Conservation (phyloP, 2,113 vertebrate genomes). For the Notarius quadriscutis region DNA sequence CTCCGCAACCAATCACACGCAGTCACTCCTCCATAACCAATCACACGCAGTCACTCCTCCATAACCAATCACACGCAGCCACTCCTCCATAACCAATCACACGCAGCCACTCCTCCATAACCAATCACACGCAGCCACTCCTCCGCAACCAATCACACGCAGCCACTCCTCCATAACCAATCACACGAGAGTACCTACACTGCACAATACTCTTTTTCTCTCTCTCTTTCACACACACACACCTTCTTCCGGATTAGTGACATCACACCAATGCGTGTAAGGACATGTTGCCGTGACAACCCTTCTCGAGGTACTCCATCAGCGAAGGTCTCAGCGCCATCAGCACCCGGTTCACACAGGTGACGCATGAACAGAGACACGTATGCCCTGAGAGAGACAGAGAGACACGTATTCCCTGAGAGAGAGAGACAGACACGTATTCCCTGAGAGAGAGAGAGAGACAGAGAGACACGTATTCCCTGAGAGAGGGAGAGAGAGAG, state of each 20-base stretch:
- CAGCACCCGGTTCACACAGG: conserved; percentile 93
- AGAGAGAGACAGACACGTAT: neutral
- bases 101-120: no score
- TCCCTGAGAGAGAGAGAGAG: neutral
- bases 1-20: neutral
- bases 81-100: no score
- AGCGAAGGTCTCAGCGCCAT: conserved; percentile 95
- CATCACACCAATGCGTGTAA: conserved; percentile 97
- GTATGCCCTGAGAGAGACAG: conserved; percentile 78
- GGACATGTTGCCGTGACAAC: conserved; percentile 95
- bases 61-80: neutral
- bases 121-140: no score
- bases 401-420: neutral
- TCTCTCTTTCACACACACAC: conserved; percentile 57
- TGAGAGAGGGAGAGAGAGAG: no score
- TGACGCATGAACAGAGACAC: conserved; percentile 97
- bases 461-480: neutral
- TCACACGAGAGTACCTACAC: neutral
- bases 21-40: neutral
- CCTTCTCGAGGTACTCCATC: conserved; percentile 96
- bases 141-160: no score
- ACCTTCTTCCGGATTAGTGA: conserved; percentile 98
- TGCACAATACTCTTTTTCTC: neutral
- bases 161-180: no score
- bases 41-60: neutral